phyloP scores from a whole-genome alignment of 2,888 invertebrate species.

The Eristalis intricaria region DNA sequence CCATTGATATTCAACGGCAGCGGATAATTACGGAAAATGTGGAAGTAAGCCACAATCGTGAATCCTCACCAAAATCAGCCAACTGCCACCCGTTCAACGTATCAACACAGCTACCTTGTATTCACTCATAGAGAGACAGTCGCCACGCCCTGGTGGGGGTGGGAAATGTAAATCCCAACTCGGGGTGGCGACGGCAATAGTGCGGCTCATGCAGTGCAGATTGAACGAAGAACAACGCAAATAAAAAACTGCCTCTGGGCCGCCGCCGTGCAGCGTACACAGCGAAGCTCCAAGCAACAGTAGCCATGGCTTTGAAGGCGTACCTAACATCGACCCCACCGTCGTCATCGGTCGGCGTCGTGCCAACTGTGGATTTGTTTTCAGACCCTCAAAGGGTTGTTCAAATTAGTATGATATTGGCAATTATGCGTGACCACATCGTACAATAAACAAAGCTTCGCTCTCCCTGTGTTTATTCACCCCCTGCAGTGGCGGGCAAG shows the following conservation, averaged over 20 bases:
- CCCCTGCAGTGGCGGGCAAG: slow-evolving; percentile 7
- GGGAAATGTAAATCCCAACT: slow-evolving; percentile 42
- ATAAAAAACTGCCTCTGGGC: slow-evolving; percentile 15
- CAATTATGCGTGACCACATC: slow-evolving; percentile 69
- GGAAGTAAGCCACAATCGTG: slow-evolving; percentile 60
- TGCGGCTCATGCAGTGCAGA: slow-evolving; percentile 21
- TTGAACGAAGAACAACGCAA: slow-evolving; percentile 19
- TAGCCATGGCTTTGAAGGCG: slow-evolving; percentile 26
- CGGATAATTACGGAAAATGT: slow-evolving; percentile 65
- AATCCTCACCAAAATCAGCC: slow-evolving; percentile 23
- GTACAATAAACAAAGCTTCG: slow-evolving; percentile 66
- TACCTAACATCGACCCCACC: not conserved
- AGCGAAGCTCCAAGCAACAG: slow-evolving; percentile 26
- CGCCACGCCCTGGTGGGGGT: not conserved
- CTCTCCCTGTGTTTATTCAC: slow-evolving; percentile 49
- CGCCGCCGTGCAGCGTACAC: not conserved
- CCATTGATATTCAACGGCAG: slow-evolving; percentile 33
- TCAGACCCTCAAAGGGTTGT: slow-evolving; percentile 67
- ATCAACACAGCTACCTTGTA: not conserved
- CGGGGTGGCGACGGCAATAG: slow-evolving; percentile 18
- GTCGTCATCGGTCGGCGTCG: not conserved
- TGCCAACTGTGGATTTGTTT: slow-evolving; percentile 63
- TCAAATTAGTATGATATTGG: slow-evolving; percentile 71
- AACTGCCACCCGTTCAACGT: not conserved
- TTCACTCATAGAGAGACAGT: not conserved